These are phyloP conservation scores for Lampris megalopsis DNA, from an alignment of 2,113 vertebrate genomes.

Conservation along the genomic window DNA sequence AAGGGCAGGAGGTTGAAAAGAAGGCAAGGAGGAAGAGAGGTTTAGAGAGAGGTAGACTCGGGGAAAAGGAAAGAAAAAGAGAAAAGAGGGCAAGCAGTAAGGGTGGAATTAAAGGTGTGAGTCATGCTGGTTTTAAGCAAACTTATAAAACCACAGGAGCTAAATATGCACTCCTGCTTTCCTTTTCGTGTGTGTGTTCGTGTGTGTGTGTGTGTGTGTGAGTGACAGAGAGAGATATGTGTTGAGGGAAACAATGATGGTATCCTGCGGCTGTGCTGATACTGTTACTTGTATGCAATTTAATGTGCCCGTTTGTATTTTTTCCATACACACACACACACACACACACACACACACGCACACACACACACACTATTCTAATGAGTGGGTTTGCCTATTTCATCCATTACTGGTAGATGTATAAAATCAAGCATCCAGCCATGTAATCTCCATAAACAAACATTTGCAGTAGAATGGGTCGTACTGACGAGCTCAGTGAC, in stretches of 20 bases:
- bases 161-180: conserved; percentile 54
- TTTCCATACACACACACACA: not conserved
- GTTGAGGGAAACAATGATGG: conserved; percentile 51
- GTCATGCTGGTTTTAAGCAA: conserved; percentile 70
- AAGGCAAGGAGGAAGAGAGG: not conserved
- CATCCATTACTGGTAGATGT: too few species aligned
- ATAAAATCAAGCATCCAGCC: too few species aligned
- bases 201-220: not conserved
- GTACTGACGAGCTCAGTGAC: too few species aligned
- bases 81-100: conserved; percentile 26
- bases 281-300: not conserved
- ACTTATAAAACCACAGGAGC: conserved; percentile 70
- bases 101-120: conserved; percentile 69
- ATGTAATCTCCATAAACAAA: too few species aligned
- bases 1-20: conserved; percentile 17
- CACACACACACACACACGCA: too few species aligned
- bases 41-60: not conserved
- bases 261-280: conserved; percentile 32
- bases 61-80: conserved; percentile 18
- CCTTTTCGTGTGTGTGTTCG: conserved; percentile 42
- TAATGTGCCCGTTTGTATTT: not conserved
- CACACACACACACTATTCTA: too few species aligned
- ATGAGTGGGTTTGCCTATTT: too few species aligned
- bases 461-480: too few species aligned
- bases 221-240: conserved; percentile 23